Percentiles rank a stretch among this genome's conserved stretches.
These are phyloP conservation scores for Agrochola litura DNA, from an alignment of 2,888 invertebrate genomes.

Conservation along the genomic window DNA sequence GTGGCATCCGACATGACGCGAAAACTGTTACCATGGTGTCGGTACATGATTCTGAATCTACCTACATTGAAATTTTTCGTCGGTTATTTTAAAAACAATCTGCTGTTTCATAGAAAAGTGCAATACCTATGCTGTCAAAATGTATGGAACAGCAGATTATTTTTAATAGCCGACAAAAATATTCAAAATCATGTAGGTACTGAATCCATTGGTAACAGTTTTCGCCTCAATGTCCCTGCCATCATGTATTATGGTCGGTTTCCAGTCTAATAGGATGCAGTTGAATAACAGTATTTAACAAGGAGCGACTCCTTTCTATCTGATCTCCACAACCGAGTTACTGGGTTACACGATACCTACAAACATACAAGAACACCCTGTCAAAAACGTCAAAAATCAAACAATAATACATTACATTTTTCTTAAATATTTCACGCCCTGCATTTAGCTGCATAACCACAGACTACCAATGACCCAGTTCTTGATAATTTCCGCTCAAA, in stretches of 20 bases:
- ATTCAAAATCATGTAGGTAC: too few species aligned
- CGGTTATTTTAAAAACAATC: too few species aligned
- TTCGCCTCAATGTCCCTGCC: too few species aligned
- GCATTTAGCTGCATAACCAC: slow-evolving; percentile 17
- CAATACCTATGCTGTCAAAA: too few species aligned
- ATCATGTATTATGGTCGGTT: not conserved
- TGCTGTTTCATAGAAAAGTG: too few species aligned
- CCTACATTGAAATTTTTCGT: too few species aligned
- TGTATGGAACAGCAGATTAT: too few species aligned
- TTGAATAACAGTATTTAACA: not conserved
- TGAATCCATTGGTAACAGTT: too few species aligned
- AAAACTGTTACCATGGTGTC: too few species aligned
- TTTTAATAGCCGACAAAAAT: too few species aligned
- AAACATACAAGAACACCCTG: not conserved
- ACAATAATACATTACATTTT: not conserved
- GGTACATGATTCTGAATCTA: too few species aligned
- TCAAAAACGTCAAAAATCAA: not conserved
- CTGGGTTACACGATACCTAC: not conserved
- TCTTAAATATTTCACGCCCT: not conserved
- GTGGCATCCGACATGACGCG: too few species aligned
- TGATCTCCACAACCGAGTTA: not conserved
- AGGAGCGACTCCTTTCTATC: not conserved
- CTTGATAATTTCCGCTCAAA: slow-evolving; percentile 34
- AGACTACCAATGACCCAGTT: slow-evolving; percentile 52
- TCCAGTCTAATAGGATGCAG: not conserved